These are phyloP conservation scores for Microcebus griseorufus DNA, from an alignment of 2,113 vertebrate genomes.

Conservation along the genomic window DNA sequence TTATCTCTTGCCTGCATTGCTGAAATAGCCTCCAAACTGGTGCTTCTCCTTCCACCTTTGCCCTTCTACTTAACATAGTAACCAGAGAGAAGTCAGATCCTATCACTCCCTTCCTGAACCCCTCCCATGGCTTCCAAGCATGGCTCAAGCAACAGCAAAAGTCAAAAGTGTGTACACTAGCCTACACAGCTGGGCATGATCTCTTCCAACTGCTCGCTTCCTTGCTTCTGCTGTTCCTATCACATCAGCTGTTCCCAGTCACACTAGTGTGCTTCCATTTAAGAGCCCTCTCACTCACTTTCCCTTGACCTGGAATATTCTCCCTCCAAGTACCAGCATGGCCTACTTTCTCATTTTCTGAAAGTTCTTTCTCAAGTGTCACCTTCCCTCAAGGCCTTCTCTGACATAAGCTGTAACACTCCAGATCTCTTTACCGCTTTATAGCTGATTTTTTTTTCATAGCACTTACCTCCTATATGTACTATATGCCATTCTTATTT, in stretches of 20 bases:
- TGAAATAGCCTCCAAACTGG: background rate
- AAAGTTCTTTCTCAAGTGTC: background rate
- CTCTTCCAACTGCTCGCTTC: background rate
- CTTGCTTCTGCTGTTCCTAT: background rate
- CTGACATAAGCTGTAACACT: background rate
- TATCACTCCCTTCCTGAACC: background rate
- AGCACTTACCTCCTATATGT: background rate
- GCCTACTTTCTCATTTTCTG: background rate
- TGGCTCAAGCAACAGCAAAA: slow-evolving; percentile 4
- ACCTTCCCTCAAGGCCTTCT: background rate
- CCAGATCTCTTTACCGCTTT: background rate
- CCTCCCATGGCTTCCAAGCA: background rate
- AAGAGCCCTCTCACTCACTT: background rate
- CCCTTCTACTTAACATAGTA: slow-evolving; percentile 12
- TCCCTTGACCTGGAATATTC: background rate
- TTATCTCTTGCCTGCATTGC: background rate
- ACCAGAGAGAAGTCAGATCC: background rate
- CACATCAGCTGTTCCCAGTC: background rate
- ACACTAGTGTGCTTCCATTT: background rate
- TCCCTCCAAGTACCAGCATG: background rate
- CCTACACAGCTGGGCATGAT: background rate
- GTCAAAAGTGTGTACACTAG: slow-evolving; percentile 25
- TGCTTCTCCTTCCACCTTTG: slow-evolving; percentile 18
- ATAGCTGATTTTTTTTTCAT: background rate
- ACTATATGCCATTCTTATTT: background rate